These are phyloP conservation scores for Conger conger DNA, from an alignment of 2,113 vertebrate genomes.

Conservation along the genomic window DNA sequence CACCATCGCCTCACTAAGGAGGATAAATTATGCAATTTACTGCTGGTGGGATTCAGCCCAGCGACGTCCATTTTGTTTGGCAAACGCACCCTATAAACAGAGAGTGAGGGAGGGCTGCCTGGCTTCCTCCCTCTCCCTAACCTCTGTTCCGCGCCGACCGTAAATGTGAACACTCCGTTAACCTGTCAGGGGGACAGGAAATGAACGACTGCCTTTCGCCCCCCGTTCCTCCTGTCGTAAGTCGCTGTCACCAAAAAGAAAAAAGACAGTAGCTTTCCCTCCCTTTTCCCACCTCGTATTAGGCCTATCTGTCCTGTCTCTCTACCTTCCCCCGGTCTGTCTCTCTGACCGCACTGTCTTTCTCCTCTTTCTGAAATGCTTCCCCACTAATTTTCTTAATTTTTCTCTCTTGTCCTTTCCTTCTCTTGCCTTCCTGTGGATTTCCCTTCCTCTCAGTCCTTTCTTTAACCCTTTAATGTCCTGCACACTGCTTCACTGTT, in stretches of 20 bases:
- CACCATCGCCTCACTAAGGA: background rate
- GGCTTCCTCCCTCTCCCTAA: background rate
- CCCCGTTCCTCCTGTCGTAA: background rate
- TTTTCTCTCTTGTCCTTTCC: background rate
- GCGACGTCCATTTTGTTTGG: background rate
- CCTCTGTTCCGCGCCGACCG: slow-evolving; percentile 20
- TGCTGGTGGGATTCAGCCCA: background rate
- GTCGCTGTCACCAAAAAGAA: background rate
- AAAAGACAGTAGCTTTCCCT: background rate
- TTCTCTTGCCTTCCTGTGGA: background rate
- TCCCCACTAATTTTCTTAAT: background rate
- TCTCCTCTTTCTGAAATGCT: background rate
- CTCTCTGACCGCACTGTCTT: no score
- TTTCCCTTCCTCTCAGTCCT: background rate
- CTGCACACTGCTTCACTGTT: background rate
- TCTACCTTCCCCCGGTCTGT: background rate
- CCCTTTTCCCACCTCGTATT: background rate
- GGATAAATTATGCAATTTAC: background rate
- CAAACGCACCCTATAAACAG: background rate
- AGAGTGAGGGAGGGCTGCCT: background rate
- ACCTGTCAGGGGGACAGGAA: background rate
- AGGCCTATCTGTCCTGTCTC: background rate
- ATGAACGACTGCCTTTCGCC: background rate
- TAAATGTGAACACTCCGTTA: background rate
- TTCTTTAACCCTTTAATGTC: background rate